These are phyloP conservation scores for Shargacucullia verbasci DNA, from an alignment of 2,888 invertebrate species.

Conservation along the genomic window DNA sequence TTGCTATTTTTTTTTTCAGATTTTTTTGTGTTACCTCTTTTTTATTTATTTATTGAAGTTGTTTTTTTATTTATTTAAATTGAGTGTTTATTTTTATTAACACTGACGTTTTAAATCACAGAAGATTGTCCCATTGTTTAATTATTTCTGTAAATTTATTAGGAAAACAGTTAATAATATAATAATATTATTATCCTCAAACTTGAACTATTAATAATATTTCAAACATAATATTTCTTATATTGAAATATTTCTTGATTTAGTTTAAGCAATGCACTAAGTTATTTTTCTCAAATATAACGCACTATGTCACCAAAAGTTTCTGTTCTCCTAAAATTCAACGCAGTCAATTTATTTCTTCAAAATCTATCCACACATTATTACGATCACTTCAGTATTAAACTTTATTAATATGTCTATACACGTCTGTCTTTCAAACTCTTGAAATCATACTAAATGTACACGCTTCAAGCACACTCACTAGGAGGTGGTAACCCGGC, in stretches of 20 bases:
- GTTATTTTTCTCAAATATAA: no score
- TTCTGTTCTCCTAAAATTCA: slow-evolving; percentile 6
- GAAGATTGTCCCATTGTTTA: background rate
- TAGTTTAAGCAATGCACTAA: no score
- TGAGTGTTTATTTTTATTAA: slow-evolving; percentile 5
- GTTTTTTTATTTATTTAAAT: slow-evolving; percentile 4
- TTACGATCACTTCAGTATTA: slow-evolving; percentile 18
- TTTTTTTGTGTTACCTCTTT: background rate
- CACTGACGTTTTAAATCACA: background rate
- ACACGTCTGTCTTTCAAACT: slow-evolving; percentile 35
- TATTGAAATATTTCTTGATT: no score
- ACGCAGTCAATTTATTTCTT: slow-evolving; percentile 5
- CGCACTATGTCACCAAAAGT: no score
- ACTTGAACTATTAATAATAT: background rate
- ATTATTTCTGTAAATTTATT: slow-evolving; percentile 7
- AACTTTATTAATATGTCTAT: background rate
- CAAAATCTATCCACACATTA: background rate
- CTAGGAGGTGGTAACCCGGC: slow-evolving; percentile 30
- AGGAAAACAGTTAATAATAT: background rate
- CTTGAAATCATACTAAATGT: slow-evolving; percentile 47
- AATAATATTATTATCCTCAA: background rate
- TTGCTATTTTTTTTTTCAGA: slow-evolving; percentile 8
- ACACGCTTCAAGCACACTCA: slow-evolving; percentile 19
- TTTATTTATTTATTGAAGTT: slow-evolving; percentile 4
- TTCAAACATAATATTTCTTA: no score